Evolutionary conservation across 2,888 invertebrate species (phyloP).

Genomic region (Mythimna lalbum): DNA sequence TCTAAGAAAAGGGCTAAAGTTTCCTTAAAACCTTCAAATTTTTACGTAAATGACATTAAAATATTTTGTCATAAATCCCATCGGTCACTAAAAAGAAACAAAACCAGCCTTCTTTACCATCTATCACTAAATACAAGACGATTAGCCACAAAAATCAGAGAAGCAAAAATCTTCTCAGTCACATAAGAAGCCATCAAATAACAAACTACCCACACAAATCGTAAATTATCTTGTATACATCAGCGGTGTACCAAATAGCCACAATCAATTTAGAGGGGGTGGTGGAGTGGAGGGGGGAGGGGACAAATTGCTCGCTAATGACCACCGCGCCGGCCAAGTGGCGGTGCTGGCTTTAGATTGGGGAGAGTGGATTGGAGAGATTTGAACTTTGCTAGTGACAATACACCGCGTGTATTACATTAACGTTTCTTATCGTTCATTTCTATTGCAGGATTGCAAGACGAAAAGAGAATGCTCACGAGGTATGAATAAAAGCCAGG

Average conservation of each 20-base stretch:
- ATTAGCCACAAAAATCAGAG: neutral
- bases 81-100: neutral
- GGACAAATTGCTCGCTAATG: slow-evolving; percentile 85
- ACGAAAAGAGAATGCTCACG: too few species aligned
- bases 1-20: too few species aligned
- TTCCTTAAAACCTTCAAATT: too few species aligned
- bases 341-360: slow-evolving; percentile 65
- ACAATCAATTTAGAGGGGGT: slow-evolving; percentile 84
- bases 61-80: too few species aligned
- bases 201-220: slow-evolving; percentile 33
- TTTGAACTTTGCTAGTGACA: neutral
- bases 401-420: too few species aligned
- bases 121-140: neutral
- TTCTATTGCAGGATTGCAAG: too few species aligned
- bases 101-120: neutral
- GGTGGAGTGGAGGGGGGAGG: slow-evolving; percentile 70
- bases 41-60: too few species aligned
- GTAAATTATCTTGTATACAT: slow-evolving; percentile 63
- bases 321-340: slow-evolving; percentile 66
- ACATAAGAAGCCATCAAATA: slow-evolving; percentile 15
- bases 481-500: too few species aligned
- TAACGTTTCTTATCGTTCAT: too few species aligned
- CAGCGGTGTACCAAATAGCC: slow-evolving; percentile 73
- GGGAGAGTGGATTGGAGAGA: slow-evolving; percentile 18
- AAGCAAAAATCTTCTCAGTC: neutral